Percentiles rank a stretch among this genome's conserved stretches.
These are phyloP conservation scores for Eupelmus urozonus DNA, from an alignment of 2,888 invertebrate species.

Conservation along the genomic window DNA sequence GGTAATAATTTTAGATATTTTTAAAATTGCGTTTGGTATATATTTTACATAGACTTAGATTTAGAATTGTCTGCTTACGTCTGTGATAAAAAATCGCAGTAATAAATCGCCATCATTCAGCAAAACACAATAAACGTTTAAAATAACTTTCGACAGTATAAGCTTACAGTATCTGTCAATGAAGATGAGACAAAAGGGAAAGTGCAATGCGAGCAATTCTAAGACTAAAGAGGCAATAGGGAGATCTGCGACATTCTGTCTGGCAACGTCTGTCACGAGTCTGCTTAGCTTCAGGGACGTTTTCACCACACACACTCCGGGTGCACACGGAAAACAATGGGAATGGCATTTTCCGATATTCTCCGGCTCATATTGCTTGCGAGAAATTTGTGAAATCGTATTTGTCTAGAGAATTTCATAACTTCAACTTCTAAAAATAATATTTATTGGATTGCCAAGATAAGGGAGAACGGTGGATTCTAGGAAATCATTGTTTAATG, in stretches of 20 bases:
- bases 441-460: slow-evolving; percentile 5
- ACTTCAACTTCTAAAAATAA: background rate
- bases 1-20: too few species aligned
- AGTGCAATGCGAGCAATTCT: background rate
- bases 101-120: too few species aligned
- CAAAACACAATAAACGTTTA: too few species aligned
- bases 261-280: slow-evolving; percentile 28
- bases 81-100: too few species aligned
- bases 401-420: slow-evolving; percentile 29
- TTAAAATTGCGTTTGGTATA: too few species aligned
- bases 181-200: background rate
- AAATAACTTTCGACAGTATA: too few species aligned
- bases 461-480: too few species aligned
- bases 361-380: slow-evolving; percentile 6
- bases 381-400: slow-evolving; percentile 1
- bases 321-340: slow-evolving; percentile 7
- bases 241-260: slow-evolving; percentile 6
- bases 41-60: too few species aligned
- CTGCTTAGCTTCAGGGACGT: slow-evolving; percentile 29
- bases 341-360: slow-evolving; percentile 29
- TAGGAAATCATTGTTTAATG: too few species aligned
- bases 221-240: background rate
- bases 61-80: too few species aligned
- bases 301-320: background rate
- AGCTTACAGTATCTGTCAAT: background rate